Base-by-base conservation (phyloP, 1,140 invertebrate species). In the Hylaeus volcanicus region DNA sequence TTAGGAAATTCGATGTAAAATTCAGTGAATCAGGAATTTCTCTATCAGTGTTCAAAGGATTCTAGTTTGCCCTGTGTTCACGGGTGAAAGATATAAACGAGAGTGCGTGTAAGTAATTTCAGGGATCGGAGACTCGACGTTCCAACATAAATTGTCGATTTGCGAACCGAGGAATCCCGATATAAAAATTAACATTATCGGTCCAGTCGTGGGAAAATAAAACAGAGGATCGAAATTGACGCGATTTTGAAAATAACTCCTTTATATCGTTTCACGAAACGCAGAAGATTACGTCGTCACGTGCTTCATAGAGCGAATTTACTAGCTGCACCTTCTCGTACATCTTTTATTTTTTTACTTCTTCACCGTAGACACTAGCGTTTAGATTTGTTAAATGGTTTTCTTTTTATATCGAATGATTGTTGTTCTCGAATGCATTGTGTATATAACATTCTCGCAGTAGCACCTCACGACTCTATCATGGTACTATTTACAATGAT, bases 41-140 rank as follows among this genome's bases (percentile, higher is more conserved):
- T 37, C 3, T 51, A 12, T 0, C 8, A 53, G 15, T n/a, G 2
- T 51, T 71, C 26, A 26, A 37, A 41, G 74, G n/a, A 0, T 45
- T 53, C 5, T 78, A 11, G 12, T 63, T 43, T 43, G 45, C 41
- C 71, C 12, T 72, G n/a, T 63, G 37, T 43, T 41, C 12, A 41
- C 15, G n/a, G 5, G 45, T 53, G 75, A 78, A 78, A 63, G 56
- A 72, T 78, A 72, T 78, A 78, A 78, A 70, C 56, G 68, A 78
- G 75, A 43, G 61, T 51, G 8, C 39, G 51, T 15, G 2, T 26
- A 51, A 15, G 11, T 70, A 61, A 1, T 1, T 26, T 41, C 37
- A n/a, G 14, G 5, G 37, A 51, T 4, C 39, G 56, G 68, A 9
- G 9, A 68, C 53, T 68, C 53, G n/a, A 4, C 37, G 5, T 61